Base-by-base conservation (phyloP, 1,140 invertebrate genomes). In the Brachionus angularis region DNA sequence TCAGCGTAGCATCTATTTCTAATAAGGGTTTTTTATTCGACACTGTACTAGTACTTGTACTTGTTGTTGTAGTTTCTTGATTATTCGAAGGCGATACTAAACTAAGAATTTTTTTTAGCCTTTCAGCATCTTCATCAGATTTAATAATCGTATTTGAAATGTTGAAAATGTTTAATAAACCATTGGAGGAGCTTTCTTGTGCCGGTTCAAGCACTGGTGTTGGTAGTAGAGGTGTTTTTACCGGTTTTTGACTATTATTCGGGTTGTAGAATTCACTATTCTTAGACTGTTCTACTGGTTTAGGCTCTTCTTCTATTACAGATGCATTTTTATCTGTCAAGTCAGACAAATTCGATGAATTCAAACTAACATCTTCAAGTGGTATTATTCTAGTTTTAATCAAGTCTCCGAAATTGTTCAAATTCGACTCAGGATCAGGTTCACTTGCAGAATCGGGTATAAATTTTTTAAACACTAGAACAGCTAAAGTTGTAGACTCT, bases 361-460 rank as follows among this genome's bases (percentile, higher is more conserved):
- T 58, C 10, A 39, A 42, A 42, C 16, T 42, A 42, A n/a, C 23
- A 10, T 58, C 53, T 10, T 58, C 53, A 16, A 58, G 5, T 2
- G 53, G 53, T 3, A 58, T 58, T 25, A 39, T 23, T 25, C 23
- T 58, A 3, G 53, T 42, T 10, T 18, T 36, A 7, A 23, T 33
- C 2, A 36, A n/a, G n/a, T 1, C 1, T 58, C 53, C 1, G 53
- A 7, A n/a, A n/a, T n/a, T n/a, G n/a, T n/a, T n/a, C 16, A 2
- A 10, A 23, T 44, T 33, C 7, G 42, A 10, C 31, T 47, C 62
- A 2, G 42, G 14, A 21, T 67, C 62, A 18, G 62, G 62, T 27
- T 67, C 62, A 21, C 62, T 67, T 14, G 62, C 62, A 39, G 62
- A 67, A n/a, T 67, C 62, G 14, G 62, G 62, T 33, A 67, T 47